Evolutionary conservation across 1,140 invertebrate genomes (phyloP), one percentile per base, ranked within the genome.

Genomic region (Diachasmimorpha longicaudata): DNA sequence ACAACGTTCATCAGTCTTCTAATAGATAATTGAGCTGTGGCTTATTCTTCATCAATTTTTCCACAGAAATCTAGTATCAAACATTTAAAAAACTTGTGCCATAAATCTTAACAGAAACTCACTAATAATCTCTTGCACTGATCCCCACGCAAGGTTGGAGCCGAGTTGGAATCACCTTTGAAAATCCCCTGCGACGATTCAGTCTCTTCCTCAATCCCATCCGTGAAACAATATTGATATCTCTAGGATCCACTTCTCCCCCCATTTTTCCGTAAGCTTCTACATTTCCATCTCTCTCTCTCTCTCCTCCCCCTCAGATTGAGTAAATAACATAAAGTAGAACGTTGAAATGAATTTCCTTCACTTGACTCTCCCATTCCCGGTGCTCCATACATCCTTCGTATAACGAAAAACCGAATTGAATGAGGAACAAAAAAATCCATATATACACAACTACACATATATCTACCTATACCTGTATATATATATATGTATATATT

Each of bases 321-420:
- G 42, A 75, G 48, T 70, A 75, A 75, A 75, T 75, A 70, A 46
- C 36, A 75, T 75, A 16, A n/a, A 75, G 36, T 63, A 70, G 14
- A 58, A 58, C 4, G 44, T 58, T 70, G 68, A 75, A 75, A 75
- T 75, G 68, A 75, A 75, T 31, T 70, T 75, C 42, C 70, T 23
- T 75, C 58, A 36, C 74, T 75, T 70, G 39, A 70, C 48, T 70
- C 19, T 37, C 3, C 48, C 44, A 68, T 25, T 19, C 46, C 10
- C 66, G n/a, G 70, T 75, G 52, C 73, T 69, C 66, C 66, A 75
- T 75, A 75, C 46, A 42, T 66, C 73, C 46, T 25, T 5, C 10
- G 23, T 37, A 58, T 36, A 21, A 67, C 10, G 39, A 36, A 63
- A 58, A 19, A 42, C 6, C 69, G 48, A 70, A 48, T 58, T 16